Conservation (phyloP, 2,888 invertebrate species). For the Eilema depressum region DNA sequence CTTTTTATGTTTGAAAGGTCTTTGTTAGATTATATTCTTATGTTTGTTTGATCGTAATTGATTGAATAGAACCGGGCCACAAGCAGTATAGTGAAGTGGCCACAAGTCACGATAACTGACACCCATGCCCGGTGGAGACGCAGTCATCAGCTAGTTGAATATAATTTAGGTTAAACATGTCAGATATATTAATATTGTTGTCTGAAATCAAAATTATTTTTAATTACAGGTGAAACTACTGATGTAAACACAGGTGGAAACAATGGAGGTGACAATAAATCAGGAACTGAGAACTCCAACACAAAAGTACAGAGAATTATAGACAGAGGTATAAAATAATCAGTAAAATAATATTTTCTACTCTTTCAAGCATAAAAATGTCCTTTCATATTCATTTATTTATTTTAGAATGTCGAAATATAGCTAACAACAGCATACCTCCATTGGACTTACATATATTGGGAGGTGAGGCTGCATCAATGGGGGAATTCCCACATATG, state of each 20-base stretch:
- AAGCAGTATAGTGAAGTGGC: too few relatives aligned
- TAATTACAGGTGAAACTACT: slow-evolving; percentile 14
- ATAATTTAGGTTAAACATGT: too few relatives aligned
- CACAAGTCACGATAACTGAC: too few relatives aligned
- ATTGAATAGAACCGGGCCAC: too few relatives aligned
- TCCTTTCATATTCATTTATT: background rate
- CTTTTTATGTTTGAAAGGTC: too few relatives aligned
- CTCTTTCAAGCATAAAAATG: background rate
- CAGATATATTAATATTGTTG: too few relatives aligned
- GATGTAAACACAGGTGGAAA: slow-evolving; percentile 1
- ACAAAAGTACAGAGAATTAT: slow-evolving; percentile 54
- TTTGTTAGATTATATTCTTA: too few relatives aligned
- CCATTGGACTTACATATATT: slow-evolving; percentile 72
- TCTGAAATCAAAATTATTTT: background rate
- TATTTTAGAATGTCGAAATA: slow-evolving; percentile 77
- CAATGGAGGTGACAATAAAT: background rate
- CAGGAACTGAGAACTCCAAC: slow-evolving; percentile 5
- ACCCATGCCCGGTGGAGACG: too few relatives aligned
- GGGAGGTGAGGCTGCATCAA: slow-evolving; percentile 69
- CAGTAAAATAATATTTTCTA: background rate
- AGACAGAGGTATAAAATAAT: slow-evolving; percentile 62
- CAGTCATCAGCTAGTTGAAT: too few relatives aligned
- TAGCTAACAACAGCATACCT: slow-evolving; percentile 58
- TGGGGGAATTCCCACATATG: slow-evolving; percentile 82
- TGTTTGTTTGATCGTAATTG: too few relatives aligned